These are phyloP conservation scores for Synanthedon tipuliformis DNA, from an alignment of 2,888 invertebrate genomes.

Conservation along the genomic window DNA sequence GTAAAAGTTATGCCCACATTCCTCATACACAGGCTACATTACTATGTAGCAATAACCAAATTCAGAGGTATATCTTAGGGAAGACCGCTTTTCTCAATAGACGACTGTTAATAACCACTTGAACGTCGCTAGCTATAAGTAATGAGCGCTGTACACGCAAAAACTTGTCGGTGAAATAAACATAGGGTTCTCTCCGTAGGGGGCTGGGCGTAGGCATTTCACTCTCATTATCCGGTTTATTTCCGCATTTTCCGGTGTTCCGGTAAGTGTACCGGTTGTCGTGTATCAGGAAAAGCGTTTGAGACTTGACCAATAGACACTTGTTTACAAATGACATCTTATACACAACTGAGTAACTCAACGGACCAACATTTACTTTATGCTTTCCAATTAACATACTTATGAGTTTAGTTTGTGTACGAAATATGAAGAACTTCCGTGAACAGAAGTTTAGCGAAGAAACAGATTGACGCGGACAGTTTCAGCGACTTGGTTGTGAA, in stretches of 20 bases:
- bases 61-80: background rate
- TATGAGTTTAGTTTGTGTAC: no score
- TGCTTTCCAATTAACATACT: no score
- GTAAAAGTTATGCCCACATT: no score
- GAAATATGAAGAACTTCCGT: no score
- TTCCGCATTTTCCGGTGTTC: conserved; percentile 35
- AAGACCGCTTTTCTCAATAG: background rate
- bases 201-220: conserved; percentile 25
- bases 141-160: background rate
- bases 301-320: conserved; percentile 18
- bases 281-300: conserved; percentile 33
- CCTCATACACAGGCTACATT: no score
- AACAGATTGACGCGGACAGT: no score
- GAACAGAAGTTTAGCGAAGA: no score
- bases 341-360: no score
- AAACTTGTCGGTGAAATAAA: conserved; percentile 3
- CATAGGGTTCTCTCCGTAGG: conserved; percentile 6
- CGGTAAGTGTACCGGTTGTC: conserved; percentile 17
- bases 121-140: background rate
- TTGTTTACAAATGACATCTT: conserved; percentile 17
- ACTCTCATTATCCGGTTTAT: conserved; percentile 23
- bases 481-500: no score
- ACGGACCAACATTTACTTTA: no score
- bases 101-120: background rate
- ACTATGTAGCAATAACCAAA: no score